Evolutionary conservation across 2,113 vertebrate genomes (phyloP), one percentile per base, ranked within the genome.

Genomic region (Mystacornis crossleyi): DNA sequence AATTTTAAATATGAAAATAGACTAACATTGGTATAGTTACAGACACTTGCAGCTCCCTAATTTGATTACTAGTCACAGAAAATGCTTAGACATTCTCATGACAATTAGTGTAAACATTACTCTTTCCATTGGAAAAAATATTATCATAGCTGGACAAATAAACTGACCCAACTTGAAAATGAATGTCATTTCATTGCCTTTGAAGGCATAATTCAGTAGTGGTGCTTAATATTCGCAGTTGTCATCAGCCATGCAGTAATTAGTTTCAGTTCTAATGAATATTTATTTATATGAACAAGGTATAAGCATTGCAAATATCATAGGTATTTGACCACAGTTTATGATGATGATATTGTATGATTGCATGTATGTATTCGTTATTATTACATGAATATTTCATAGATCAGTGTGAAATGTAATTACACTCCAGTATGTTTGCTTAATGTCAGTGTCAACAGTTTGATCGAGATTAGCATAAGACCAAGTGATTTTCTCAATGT

Each of bases 361-460:
- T 78, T 95, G 90, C 93, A 94, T 75, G 65, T 95, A 96, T 95
- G 90, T 86, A 51, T 89, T 91, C 28, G 0, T 90, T 93, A 96
- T 92, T 94, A 91, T 73, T 69, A 79, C 71, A 95, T 96, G 62
- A 96, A 96, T 97, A 97, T 97, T 97, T 97, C 70, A 97, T 96
- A 51, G 79, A 71, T 92, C 79, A 17, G 60, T 86, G 79, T 78
- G 77, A 93, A 94, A 96, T 67, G 88, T 89, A 97, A 96, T 96
- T 95, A 93, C 81, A 86, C n/a, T 40, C 43, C 31, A 40, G 43
- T 71, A 45, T 78, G 83, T 95, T 96, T 97, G 80, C 67, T 88
- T 88, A 90, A 83, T 81, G 82, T 77, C 91, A 74, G 53, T 81
- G 93, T 93, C 82, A 92, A 96, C 75, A 92, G 40, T 86, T 86